A percentile compares a stretch with the other conserved stretches of the same genome.
Conservation (phyloP, 2,797 vertebrate genomes). For the Premnoplex brunnescens region DNA sequence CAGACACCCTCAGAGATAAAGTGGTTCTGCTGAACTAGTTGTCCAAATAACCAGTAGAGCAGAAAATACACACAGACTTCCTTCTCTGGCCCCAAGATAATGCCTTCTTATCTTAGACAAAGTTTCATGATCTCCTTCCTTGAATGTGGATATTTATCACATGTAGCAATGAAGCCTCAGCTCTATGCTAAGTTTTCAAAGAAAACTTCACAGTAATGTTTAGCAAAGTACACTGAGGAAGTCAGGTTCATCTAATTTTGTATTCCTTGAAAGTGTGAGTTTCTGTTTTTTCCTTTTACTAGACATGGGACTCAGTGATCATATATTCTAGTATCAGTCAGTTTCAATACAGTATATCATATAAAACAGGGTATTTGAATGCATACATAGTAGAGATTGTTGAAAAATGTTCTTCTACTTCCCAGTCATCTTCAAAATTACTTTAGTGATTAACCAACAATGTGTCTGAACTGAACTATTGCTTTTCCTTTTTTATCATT, state of each 20-base stretch:
- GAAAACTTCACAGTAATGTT: background rate
- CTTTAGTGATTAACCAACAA: constrained; percentile 54
- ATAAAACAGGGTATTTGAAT: constrained; percentile 63
- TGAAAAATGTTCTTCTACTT: constrained; percentile 57
- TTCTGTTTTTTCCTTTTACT: background rate
- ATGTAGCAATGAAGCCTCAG: background rate
- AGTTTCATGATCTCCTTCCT: background rate
- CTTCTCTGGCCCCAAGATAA: background rate
- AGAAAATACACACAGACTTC: background rate
- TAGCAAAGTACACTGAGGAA: background rate
- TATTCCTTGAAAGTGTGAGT: constrained; percentile 6
- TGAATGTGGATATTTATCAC: background rate
- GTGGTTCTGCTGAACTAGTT: background rate
- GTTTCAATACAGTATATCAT: constrained; percentile 34
- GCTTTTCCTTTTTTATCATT: constrained; percentile 36
- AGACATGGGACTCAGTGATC: background rate
- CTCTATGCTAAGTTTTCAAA: background rate
- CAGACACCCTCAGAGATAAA: background rate
- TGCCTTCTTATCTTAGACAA: background rate
- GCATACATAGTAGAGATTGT: constrained; percentile 4
- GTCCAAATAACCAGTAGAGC: background rate
- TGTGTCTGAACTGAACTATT: constrained; percentile 34
- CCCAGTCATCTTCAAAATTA: constrained; percentile 46
- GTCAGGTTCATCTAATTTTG: background rate
- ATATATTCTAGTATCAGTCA: constrained; percentile 56